phyloP scores from a whole-genome alignment of 2,113 vertebrate genomes.

The Todiramphus chloris region DNA sequence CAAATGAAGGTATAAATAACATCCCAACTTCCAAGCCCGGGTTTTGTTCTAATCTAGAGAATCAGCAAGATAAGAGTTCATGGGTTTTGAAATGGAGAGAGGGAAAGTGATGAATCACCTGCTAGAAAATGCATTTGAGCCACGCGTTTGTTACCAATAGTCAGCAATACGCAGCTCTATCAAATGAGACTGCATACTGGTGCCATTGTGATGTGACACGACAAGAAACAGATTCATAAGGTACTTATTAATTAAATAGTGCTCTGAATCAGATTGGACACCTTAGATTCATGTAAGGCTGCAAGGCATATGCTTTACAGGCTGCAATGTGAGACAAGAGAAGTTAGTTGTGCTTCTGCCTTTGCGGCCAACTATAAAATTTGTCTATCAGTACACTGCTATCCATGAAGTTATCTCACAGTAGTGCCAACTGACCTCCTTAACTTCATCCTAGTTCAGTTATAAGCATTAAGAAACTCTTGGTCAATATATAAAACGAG shows the following conservation, averaged over 20 bases:
- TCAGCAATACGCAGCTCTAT: fast-evolving
- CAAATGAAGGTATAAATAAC: neutral
- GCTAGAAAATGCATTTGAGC: neutral
- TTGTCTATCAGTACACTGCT: neutral
- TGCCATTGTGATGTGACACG: too few species aligned
- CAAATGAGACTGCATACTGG: neutral
- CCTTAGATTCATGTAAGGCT: neutral
- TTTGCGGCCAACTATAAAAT: neutral
- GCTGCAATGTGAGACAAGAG: fast-evolving
- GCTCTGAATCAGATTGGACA: neutral
- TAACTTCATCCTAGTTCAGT: neutral
- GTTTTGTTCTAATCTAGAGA: neutral
- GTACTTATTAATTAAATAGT: neutral
- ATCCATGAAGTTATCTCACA: fast-evolving
- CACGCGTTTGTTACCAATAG: neutral
- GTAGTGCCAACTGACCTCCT: neutral
- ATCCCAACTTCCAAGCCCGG: neutral
- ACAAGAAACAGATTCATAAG: fast-evolving
- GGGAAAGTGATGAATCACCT: neutral
- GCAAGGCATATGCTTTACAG: neutral
- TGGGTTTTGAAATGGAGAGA: neutral
- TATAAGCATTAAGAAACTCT: neutral
- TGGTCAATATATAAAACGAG: neutral
- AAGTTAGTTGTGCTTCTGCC: neutral
- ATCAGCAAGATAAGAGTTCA: neutral